phyloP scores from a whole-genome alignment of 2,888 invertebrate species.

The Lepidocyrtinus sp. region DNA sequence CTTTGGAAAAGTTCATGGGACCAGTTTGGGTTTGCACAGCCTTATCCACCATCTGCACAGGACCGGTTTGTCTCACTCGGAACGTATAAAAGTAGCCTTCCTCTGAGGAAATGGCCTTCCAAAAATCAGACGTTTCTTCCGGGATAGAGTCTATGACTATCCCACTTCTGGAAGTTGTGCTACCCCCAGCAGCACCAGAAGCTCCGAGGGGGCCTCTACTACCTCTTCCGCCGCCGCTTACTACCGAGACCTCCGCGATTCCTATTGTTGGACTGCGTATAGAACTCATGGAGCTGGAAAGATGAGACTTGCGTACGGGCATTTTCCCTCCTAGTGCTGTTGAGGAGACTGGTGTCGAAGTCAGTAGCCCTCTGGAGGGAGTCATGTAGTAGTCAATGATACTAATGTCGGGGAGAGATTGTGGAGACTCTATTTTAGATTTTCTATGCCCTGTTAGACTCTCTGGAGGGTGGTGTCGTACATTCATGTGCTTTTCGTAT shows the following conservation, averaged over 20 bases:
- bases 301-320: slow-evolving; percentile 46
- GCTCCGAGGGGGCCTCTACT: not conserved
- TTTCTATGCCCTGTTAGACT: slow-evolving; percentile 52
- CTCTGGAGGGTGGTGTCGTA: slow-evolving; percentile 33
- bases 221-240: slow-evolving; percentile 19
- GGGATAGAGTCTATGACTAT: slow-evolving; percentile 63
- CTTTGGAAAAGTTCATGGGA: slow-evolving; percentile 63
- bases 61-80: slow-evolving; percentile 68
- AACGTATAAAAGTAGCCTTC: slow-evolving; percentile 69
- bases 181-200: not conserved
- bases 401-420: slow-evolving; percentile 64
- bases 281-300: slow-evolving; percentile 54
- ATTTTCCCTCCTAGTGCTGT: slow-evolving; percentile 37
- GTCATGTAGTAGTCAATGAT: slow-evolving; percentile 58
- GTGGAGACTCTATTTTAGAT: slow-evolving; percentile 50
- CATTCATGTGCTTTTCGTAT: slow-evolving; percentile 18
- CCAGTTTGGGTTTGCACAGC: slow-evolving; percentile 64
- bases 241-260: slow-evolving; percentile 53
- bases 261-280: slow-evolving; percentile 44
- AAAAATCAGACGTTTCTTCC: slow-evolving; percentile 63
- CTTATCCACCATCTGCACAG: slow-evolving; percentile 70
- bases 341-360: slow-evolving; percentile 63
- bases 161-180: slow-evolving; percentile 39
- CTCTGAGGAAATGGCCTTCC: slow-evolving; percentile 66
- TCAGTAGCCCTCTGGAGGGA: slow-evolving; percentile 54